Base-by-base conservation (phyloP, 1,140 invertebrate genomes). In the Dendrolimus punctatus region DNA sequence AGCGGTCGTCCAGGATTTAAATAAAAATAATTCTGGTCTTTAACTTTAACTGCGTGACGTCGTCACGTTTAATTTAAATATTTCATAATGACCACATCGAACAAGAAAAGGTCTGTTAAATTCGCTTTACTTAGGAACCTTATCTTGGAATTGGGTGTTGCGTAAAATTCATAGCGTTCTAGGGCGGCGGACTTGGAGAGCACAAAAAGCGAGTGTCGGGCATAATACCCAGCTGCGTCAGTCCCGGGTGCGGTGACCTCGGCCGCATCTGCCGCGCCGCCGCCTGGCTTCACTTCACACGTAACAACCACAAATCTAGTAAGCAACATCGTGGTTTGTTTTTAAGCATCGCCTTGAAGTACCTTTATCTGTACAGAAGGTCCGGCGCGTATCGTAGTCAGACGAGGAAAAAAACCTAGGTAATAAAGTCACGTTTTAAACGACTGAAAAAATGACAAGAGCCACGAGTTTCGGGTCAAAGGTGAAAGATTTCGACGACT, bases 221-320 rank as follows among this genome's bases (percentile, higher is more conserved):
- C 64, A 68, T 64, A 65, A 57, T 72, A 64, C 60, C 73, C 76
- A 82, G 71, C 73, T 75, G 75, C 75, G 68, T 58, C 61, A 66
- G 49, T 45, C 53, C 53, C 62, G 70, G 62, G 76, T 69, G 71
- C 73, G 75, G 64, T 80, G 77, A 80, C 76, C 75, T 63, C 71
- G 56, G 63, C 54, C 66, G 69, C 78, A 79, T 80, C 79, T 76
- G 78, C 73, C 74, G 66, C 66, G 50, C 62, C 40, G 49, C 43
- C 51, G 54, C 66, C 68, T 64, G 68, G 60, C 65, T 72, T 70
- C 67, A 66, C 66, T 67, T 69, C 61, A 70, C 64, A 68, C 69
- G 60, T 71, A 70, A 69, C 70, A 65, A 65, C 60, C 63, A 68
- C 66, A 68, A 64, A 67, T 63, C 68, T 63, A 73, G 61, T 49